phyloP scores from a whole-genome alignment of 2,113 vertebrate genomes.

The Bambusicola thoracicus region DNA sequence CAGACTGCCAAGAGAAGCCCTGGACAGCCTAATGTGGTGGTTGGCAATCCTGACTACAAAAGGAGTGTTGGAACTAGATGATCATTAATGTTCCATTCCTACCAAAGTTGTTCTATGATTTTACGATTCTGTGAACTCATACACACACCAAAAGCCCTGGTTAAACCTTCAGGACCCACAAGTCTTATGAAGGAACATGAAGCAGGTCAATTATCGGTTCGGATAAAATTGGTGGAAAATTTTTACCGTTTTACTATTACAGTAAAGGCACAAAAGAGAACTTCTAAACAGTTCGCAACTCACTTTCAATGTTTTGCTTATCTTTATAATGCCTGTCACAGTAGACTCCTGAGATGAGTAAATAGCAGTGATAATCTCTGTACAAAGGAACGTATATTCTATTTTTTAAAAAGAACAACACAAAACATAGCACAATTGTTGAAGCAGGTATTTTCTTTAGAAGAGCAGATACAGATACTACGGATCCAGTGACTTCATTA shows the following conservation, averaged over 20 bases:
- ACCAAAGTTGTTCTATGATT: too few relatives aligned
- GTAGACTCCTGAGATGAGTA: background rate
- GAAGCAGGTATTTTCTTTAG: background rate
- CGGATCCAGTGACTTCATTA: conserved; percentile 3
- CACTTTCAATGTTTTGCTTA: background rate
- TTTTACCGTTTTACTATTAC: background rate
- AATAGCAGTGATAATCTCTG: background rate
- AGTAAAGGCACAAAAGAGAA: background rate
- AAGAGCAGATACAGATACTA: background rate
- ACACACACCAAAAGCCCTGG: background rate
- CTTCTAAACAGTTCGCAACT: background rate
- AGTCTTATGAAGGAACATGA: background rate
- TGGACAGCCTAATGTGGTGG: too few relatives aligned
- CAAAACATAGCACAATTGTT: background rate
- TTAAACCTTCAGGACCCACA: background rate
- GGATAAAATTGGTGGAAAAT: background rate
- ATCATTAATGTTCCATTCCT: too few relatives aligned
- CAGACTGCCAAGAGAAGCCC: too few relatives aligned
- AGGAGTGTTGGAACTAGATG: too few relatives aligned
- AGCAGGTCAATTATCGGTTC: rapidly evolving
- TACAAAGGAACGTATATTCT: background rate
- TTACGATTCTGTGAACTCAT: background rate
- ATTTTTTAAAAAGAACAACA: background rate
- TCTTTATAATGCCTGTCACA: rapidly evolving
- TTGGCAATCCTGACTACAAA: too few relatives aligned